Conservation (phyloP, 2,797 vertebrate species). For the Onychomys torridus region DNA sequence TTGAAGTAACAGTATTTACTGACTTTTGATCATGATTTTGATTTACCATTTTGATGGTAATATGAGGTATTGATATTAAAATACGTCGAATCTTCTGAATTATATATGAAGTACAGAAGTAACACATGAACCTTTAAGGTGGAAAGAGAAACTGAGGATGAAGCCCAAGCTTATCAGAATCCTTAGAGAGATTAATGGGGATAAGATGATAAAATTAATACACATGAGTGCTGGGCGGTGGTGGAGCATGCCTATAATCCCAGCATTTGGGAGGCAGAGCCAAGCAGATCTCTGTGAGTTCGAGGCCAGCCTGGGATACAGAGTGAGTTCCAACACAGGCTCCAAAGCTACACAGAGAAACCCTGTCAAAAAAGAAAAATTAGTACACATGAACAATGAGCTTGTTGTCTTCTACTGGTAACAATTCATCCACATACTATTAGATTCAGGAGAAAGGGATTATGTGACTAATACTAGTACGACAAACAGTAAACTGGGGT, state of each 20-base stretch:
- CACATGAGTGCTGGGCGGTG: too few relatives aligned
- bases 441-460: not conserved
- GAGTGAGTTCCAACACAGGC: too few relatives aligned
- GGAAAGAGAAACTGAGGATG: not conserved
- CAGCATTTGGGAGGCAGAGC: too few relatives aligned
- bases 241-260: too few relatives aligned
- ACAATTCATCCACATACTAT: not conserved
- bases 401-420: not conserved
- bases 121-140: not conserved
- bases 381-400: not conserved
- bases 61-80: not conserved
- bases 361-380: too few relatives aligned
- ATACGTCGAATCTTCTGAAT: slow-evolving; percentile 8
- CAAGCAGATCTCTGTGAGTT: too few relatives aligned
- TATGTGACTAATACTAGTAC: not conserved
- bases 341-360: too few relatives aligned
- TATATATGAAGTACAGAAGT: not conserved
- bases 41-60: not conserved
- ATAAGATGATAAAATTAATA: not conserved
- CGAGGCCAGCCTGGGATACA: too few relatives aligned
- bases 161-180: not conserved
- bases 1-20: not conserved
- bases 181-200: not conserved
- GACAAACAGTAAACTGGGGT: not conserved
- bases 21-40: not conserved